These are phyloP conservation scores for Hoplodrina blanda DNA, from an alignment of 2,888 invertebrate species.

Conservation along the genomic window DNA sequence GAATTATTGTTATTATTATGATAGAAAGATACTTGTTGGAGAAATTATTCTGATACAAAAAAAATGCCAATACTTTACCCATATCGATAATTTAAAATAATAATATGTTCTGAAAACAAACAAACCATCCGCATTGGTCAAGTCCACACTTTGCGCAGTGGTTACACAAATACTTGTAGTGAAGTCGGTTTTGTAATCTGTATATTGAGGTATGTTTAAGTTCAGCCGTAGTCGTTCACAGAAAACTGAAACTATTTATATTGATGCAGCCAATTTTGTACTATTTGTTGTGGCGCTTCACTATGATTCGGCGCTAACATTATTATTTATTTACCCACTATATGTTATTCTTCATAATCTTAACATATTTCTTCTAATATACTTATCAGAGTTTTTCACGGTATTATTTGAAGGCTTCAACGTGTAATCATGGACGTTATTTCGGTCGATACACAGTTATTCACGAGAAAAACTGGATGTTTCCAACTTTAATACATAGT, in stretches of 20 bases:
- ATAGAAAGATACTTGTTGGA: no score
- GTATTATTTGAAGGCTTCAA: slow-evolving; percentile 9
- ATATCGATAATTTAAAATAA: no score
- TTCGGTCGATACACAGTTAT: slow-evolving; percentile 26
- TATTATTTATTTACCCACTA: slow-evolving; percentile 32
- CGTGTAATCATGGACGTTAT: slow-evolving; percentile 18
- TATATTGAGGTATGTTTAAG: slow-evolving; percentile 65
- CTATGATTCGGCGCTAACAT: slow-evolving; percentile 32
- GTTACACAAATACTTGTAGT: slow-evolving; percentile 58
- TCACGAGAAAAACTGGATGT: slow-evolving; percentile 8
- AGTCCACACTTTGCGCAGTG: slow-evolving; percentile 39
- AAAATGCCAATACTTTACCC: no score
- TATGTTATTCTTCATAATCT: slow-evolving; percentile 11
- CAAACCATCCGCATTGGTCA: slow-evolving; percentile 2
- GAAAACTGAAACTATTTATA: slow-evolving; percentile 62
- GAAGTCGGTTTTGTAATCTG: slow-evolving; percentile 66
- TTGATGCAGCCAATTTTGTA: slow-evolving; percentile 54
- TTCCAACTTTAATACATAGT: not conserved
- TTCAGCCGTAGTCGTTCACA: slow-evolving; percentile 56
- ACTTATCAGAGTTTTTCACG: slow-evolving; percentile 11
- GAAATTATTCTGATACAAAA: no score
- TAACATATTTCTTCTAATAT: slow-evolving; percentile 21
- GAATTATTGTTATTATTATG: no score
- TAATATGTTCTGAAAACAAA: not conserved
- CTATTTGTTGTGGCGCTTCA: slow-evolving; percentile 37